phyloP scores from a whole-genome alignment of 2,888 invertebrate species.

The Bembecia ichneumoniformis region DNA sequence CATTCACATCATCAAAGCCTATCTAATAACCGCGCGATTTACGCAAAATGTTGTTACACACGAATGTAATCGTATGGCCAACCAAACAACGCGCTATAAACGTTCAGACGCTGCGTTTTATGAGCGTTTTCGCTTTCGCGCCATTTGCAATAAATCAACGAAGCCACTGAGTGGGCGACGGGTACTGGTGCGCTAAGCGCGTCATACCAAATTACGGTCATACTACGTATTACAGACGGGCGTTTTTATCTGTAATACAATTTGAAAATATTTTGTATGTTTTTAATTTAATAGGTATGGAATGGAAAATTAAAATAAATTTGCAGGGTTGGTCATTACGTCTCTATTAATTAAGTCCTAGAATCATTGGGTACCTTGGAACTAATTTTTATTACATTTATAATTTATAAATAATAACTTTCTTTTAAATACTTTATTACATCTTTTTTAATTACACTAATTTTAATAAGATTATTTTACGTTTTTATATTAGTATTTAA shows the following conservation, averaged over 20 bases:
- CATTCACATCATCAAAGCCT: conserved; percentile 27
- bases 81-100: conserved; percentile 58
- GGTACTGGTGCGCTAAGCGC: conserved; percentile 27
- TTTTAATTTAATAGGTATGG: no score
- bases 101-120: conserved; percentile 47
- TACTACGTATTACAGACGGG: conserved; percentile 21
- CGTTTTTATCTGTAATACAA: conserved; percentile 12
- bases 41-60: conserved; percentile 37
- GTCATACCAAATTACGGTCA: conserved; percentile 44
- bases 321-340: no score
- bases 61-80: conserved; percentile 41
- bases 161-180: conserved; percentile 56
- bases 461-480: no score
- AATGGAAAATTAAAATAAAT: no score
- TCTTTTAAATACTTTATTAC: no score
- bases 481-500: no score
- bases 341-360: no score
- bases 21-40: conserved; percentile 36
- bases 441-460: no score
- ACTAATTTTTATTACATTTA: no score
- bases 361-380: no score
- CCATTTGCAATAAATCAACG: conserved; percentile 70
- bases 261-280: no score
- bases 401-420: no score
- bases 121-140: conserved; percentile 69